Evolutionary conservation across 2,888 invertebrate species (phyloP).

Genomic region (Dynastes maya): DNA sequence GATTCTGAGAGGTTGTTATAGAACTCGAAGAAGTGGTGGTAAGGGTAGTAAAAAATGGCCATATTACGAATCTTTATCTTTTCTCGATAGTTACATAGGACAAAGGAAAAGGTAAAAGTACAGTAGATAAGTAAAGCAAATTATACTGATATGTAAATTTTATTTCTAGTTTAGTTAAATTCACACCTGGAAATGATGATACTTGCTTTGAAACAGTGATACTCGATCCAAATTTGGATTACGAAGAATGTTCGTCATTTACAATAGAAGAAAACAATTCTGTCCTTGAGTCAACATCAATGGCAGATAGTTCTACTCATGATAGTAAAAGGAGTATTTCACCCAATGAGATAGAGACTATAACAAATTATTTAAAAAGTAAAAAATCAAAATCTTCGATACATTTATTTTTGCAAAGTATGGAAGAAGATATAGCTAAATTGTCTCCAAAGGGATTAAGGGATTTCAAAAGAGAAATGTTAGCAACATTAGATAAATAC

Average conservation of each 20-base stretch:
- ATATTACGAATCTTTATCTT: constrained; percentile 1
- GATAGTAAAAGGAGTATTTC: neutral
- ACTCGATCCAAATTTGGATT: neutral
- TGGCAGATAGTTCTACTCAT: neutral
- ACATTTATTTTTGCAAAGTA: constrained; percentile 21
- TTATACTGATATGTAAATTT: neutral
- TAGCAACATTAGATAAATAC: constrained; percentile 8
- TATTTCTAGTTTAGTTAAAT: constrained; percentile 6
- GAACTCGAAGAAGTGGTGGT: constrained; percentile 5
- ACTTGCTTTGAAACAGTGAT: constrained; percentile 6
- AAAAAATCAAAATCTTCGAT: constrained; percentile 16
- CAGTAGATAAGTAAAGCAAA: neutral
- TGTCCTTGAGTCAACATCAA: neutral
- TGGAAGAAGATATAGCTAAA: constrained; percentile 18
- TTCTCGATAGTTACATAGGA: constrained; percentile 16
- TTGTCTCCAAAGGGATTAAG: constrained; percentile 14
- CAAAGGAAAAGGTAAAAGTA: constrained; percentile 12
- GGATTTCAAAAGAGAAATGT: constrained; percentile 3
- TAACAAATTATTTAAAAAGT: neutral
- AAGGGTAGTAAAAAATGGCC: constrained; percentile 17
- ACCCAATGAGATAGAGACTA: neutral
- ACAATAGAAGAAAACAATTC: constrained; percentile 5
- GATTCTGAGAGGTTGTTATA: constrained; percentile 18
- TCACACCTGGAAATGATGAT: neutral
- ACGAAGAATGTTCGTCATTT: neutral